Conservation (phyloP, 64 coral and sea anemone genomes). For the Acropora yongei region DNA sequence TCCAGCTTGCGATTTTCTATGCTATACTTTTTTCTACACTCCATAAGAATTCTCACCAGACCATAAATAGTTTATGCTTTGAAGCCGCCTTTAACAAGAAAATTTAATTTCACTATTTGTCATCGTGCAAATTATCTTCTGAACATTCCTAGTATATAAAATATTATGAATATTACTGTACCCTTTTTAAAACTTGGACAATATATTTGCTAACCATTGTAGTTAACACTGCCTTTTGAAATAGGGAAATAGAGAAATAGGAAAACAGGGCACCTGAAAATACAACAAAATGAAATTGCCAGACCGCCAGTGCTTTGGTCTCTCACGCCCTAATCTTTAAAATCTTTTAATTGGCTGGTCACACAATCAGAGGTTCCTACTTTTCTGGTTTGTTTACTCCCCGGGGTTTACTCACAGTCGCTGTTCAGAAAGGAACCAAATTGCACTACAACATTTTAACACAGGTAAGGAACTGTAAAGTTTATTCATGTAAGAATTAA, state of each 20-base stretch:
- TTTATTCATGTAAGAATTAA: slow-evolving; percentile 10
- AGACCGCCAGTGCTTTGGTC: no score
- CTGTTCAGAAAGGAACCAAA: slow-evolving; percentile 5
- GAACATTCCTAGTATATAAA: neutral
- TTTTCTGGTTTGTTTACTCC: neutral
- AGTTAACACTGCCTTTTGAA: no score
- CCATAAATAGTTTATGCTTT: neutral
- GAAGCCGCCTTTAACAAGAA: slow-evolving; percentile 9
- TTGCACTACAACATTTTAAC: neutral
- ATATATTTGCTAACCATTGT: neutral
- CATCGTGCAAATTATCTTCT: neutral
- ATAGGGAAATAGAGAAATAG: no score
- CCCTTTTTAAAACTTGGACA: neutral
- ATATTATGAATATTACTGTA: neutral
- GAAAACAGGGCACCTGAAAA: no score
- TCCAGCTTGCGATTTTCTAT: no score
- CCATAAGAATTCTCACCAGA: no score
- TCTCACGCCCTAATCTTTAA: neutral
- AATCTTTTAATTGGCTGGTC: neutral
- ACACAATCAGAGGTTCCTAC: slow-evolving; percentile 1
- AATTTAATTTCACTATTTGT: neutral
- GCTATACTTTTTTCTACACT: no score
- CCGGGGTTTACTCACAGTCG: neutral
- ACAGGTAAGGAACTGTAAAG: neutral
- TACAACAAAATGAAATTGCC: no score